phyloP scores from a whole-genome alignment of 2,113 vertebrate genomes.

The Pitta sordida region DNA sequence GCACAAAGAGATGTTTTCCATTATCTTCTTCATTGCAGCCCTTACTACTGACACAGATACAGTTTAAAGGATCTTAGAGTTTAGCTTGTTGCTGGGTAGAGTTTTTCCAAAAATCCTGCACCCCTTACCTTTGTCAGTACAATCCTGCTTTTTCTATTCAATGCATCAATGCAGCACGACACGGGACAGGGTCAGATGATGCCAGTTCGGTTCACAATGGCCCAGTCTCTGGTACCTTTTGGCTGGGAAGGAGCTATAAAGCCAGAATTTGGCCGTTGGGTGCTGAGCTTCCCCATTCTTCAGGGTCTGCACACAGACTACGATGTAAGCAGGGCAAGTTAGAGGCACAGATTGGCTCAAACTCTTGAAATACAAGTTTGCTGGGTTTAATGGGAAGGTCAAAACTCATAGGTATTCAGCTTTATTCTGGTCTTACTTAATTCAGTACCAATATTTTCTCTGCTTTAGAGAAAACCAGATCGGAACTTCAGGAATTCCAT shows the following conservation, averaged over 20 bases:
- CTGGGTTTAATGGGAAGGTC: neutral
- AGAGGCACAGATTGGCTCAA: neutral
- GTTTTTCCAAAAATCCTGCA: neutral
- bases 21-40: slow-evolving; percentile 58
- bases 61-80: slow-evolving; percentile 31
- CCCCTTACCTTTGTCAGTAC: neutral
- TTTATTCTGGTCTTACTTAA: neutral
- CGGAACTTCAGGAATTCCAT: neutral
- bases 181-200: neutral
- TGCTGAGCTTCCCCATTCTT: neutral
- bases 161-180: accelerated
- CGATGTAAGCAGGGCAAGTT: neutral
- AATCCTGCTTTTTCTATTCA: neutral
- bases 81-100: slow-evolving; percentile 43
- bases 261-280: neutral
- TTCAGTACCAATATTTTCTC: neutral
- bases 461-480: neutral
- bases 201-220: neutral
- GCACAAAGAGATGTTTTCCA: slow-evolving; percentile 40
- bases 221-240: neutral
- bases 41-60: slow-evolving; percentile 31
- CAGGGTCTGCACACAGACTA: neutral
- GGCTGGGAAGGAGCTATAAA: neutral
- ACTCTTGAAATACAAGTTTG: neutral
- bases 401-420: neutral